Evolutionary conservation across 2,113 vertebrate species (phyloP).

Genomic region (Engystomops pustulosus): DNA sequence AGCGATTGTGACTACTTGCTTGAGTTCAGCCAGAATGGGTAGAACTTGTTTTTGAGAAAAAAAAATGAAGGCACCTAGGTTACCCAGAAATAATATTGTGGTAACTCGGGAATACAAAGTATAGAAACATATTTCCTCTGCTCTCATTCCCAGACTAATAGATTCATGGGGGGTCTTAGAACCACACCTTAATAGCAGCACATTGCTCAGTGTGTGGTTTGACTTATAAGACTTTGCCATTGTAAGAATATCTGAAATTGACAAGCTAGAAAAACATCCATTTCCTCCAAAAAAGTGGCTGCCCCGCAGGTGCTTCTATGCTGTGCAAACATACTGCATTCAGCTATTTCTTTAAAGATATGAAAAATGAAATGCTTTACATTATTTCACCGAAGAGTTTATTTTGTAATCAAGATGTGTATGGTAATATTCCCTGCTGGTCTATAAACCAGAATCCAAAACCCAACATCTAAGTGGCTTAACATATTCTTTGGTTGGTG

Average conservation of each 20-base stretch:
- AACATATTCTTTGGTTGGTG: not conserved
- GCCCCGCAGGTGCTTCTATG: constrained; percentile 48
- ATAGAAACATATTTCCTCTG: constrained; percentile 44
- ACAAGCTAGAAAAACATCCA: constrained; percentile 50
- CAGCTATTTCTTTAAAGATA: constrained; percentile 21
- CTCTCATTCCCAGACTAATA: constrained; percentile 60
- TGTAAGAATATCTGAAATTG: constrained; percentile 48
- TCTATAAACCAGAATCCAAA: not conserved
- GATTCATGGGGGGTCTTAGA: constrained; percentile 27
- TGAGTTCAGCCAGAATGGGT: not conserved
- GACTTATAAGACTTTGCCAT: constrained; percentile 61
- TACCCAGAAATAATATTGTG: constrained; percentile 34
- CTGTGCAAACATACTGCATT: constrained; percentile 28
- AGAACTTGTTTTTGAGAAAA: not conserved
- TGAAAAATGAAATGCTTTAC: not conserved
- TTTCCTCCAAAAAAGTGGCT: constrained; percentile 30
- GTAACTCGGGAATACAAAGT: constrained; percentile 56
- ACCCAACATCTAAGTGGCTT: too few relatives aligned
- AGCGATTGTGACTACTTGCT: not conserved
- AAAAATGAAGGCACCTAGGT: not conserved
- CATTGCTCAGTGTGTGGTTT: constrained; percentile 61
- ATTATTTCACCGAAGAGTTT: not conserved
- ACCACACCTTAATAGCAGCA: constrained; percentile 61
- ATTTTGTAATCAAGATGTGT: not conserved
- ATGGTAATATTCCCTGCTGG: not conserved